These are phyloP conservation scores for Virgularia gustaviana DNA, from an alignment of 92 coral and sea anemone species.

Conservation along the genomic window DNA sequence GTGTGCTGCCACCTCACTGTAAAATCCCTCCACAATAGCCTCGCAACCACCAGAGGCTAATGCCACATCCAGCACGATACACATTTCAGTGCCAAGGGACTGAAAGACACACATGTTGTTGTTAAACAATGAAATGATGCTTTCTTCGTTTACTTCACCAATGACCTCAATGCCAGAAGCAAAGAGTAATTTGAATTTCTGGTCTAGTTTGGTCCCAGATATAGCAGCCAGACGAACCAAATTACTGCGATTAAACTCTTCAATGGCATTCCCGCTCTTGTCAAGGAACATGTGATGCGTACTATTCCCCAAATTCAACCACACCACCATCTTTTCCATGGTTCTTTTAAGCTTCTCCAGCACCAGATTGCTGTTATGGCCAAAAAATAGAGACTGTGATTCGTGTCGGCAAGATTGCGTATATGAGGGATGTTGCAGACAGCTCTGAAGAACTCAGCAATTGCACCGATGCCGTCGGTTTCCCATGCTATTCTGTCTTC, in stretches of 20 bases:
- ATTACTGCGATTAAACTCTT: constrained; percentile 19
- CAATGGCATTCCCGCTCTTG: neutral
- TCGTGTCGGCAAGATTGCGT: constrained; percentile 19
- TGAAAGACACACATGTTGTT: neutral
- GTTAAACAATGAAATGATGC: constrained; percentile 20
- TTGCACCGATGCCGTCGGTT: constrained; percentile 10
- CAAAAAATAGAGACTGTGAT: constrained; percentile 8
- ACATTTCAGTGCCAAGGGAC: constrained; percentile 37
- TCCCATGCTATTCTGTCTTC: constrained; percentile 31
- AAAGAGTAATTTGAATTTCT: constrained; percentile 15
- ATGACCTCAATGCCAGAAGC: constrained; percentile 15
- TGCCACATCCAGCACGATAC: constrained; percentile 22
- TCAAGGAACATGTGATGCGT: constrained; percentile 11
- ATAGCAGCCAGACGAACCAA: constrained; percentile 4
- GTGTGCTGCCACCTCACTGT: constrained; percentile 24
- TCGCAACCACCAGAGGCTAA: constrained; percentile 31
- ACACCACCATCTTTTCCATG: constrained; percentile 25
- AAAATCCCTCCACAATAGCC: constrained; percentile 29
- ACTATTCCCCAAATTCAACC: constrained; percentile 15
- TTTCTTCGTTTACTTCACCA: constrained; percentile 14
- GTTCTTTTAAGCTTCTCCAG: constrained; percentile 33
- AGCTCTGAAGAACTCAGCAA: constrained; percentile 7
- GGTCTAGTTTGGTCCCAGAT: constrained; percentile 6
- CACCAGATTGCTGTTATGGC: constrained; percentile 12
- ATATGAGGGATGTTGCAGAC: constrained; percentile 28